Evolutionary conservation across 2,888 invertebrate species (phyloP), one percentile per base, ranked within the genome.

Genomic region (Eurois occulta): DNA sequence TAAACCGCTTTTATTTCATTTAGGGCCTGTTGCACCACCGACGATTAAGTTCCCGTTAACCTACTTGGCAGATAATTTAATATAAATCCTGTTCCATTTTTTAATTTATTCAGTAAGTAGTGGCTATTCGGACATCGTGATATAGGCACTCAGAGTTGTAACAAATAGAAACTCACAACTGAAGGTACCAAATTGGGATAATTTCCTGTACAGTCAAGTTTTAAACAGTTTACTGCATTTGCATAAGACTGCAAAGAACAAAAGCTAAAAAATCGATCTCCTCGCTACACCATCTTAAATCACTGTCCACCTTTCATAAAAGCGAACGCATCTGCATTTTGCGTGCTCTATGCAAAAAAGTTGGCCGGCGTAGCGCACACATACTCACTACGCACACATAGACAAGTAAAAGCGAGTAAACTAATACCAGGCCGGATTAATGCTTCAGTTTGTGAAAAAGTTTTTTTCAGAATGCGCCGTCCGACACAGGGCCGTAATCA

Each of bases 391-490:
- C 87, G 80, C 91, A 91, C 94, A 92, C 95, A 95, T 92, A 94
- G 91, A 88, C 91, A 88, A 92, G 94, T 94, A 94, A 95, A 94
- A 95, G 96, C 95, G 95, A 93, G 96, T 96, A 96, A 96, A 97
- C 96, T 97, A 96, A 97, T 97, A 96, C 96, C 95, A 91, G 95
- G 94, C 95, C 94, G 96, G 96, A 96, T 96, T 96, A 96, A 96
- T 96, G 96, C 96, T 96, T 96, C 96, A 97, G 96, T 97, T 96
- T 96, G 96, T 96, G 96, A 97, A 97, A 96, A 96, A 96, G 94
- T 95, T 96, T 96, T 95, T 96, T 96, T 96, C 96, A 96, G 96
- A 94, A 95, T 95, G 93, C 95, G 94, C 96, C 96, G 96, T 94
- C 95, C 96, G 94, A 88, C 89, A 83, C 96, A 95, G 96, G 95